Evolutionary conservation across 37 sponge, comb jelly and placozoan genomes (phyloP).

Genomic region (Oopsacas minuta): DNA sequence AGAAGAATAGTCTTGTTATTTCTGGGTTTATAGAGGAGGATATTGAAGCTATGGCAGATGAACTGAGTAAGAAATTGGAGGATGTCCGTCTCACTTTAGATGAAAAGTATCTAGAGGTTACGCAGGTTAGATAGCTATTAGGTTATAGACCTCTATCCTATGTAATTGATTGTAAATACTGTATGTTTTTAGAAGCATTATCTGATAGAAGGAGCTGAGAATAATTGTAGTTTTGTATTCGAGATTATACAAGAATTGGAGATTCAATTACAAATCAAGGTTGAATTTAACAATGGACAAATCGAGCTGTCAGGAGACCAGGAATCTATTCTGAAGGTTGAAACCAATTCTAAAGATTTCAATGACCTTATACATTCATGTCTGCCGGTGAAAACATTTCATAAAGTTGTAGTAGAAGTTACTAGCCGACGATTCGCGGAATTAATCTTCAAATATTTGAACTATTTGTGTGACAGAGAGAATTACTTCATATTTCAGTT

Average conservation of each 20-base stretch:
- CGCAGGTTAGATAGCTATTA: neutral
- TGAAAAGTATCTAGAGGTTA: neutral
- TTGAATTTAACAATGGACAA: neutral
- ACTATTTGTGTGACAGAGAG: neutral
- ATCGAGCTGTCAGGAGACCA: neutral
- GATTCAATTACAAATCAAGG: neutral
- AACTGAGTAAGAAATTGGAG: neutral
- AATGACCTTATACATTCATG: neutral
- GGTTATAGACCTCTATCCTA: neutral
- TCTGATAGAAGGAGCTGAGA: neutral
- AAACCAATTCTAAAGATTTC: neutral
- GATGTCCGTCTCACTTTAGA: neutral
- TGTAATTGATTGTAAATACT: neutral
- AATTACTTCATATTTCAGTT: neutral
- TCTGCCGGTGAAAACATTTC: neutral
- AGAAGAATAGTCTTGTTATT: neutral
- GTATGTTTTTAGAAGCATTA: neutral
- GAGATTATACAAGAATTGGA: neutral
- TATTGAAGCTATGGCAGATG: neutral
- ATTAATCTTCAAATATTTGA: neutral
- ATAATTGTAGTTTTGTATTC: neutral
- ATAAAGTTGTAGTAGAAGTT: neutral
- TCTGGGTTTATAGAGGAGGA: neutral
- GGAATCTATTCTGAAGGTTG: neutral
- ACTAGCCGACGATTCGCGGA: neutral